These are phyloP conservation scores for Thymallus thymallus DNA, from an alignment of 2,113 vertebrate genomes.

Conservation along the genomic window DNA sequence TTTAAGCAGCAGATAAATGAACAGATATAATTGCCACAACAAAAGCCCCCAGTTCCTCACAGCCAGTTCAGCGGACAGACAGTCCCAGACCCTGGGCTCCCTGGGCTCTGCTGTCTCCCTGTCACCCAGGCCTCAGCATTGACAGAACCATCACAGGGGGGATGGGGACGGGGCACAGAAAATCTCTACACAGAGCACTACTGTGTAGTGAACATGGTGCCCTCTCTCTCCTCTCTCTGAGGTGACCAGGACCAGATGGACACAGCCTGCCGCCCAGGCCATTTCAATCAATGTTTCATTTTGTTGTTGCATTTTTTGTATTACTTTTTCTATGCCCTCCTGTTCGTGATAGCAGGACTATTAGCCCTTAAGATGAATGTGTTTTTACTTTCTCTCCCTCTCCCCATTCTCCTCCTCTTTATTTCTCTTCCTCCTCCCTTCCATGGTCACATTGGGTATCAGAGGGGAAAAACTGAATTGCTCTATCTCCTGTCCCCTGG, in stretches of 20 bases:
- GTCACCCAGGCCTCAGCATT: neutral
- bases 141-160: neutral
- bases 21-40: constrained; percentile 37
- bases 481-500: constrained; percentile 43
- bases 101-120: neutral
- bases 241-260: constrained; percentile 1
- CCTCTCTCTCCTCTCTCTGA: neutral
- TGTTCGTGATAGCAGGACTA: constrained; percentile 36
- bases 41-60: constrained; percentile 1
- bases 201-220: neutral
- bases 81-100: neutral
- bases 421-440: constrained; percentile 2
- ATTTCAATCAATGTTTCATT: constrained; percentile 2
- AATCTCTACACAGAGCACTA: too few species aligned
- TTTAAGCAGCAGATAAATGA: constrained; percentile 29
- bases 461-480: constrained; percentile 33
- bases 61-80: neutral
- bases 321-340: constrained; percentile 41
- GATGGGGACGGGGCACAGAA: too few species aligned
- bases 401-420: neutral
- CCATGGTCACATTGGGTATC: constrained; percentile 32
- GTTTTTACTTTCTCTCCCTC: constrained; percentile 40
- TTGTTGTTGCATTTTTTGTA: constrained; percentile 25
- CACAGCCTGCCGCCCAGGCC: neutral
- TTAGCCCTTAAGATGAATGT: constrained; percentile 51